Evolutionary conservation across 37 sponge, comb jelly and placozoan genomes (phyloP).

Genomic region (Lycopodina hypogea): DNA sequence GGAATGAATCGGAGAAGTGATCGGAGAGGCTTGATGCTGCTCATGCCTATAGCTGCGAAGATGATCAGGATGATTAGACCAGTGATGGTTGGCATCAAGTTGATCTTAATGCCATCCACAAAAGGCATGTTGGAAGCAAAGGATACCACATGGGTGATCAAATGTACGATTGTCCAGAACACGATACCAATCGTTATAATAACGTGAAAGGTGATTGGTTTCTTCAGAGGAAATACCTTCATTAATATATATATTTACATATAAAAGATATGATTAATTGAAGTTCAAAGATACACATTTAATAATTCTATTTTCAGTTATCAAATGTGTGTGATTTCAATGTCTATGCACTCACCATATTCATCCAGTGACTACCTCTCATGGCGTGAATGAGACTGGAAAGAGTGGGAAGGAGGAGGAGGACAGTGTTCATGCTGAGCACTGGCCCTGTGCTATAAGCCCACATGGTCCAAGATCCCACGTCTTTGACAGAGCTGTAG

Average conservation of each 20-base stretch:
- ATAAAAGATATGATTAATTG: too few relatives aligned
- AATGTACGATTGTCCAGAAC: constrained; percentile 39
- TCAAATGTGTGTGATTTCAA: too few relatives aligned
- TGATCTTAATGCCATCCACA: constrained; percentile 5
- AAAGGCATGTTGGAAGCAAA: not conserved
- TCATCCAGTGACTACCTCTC: constrained; percentile 31
- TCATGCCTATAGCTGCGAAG: constrained; percentile 21
- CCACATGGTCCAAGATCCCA: constrained; percentile 17
- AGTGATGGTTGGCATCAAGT: constrained; percentile 35
- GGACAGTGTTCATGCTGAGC: constrained; percentile 55
- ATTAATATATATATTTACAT: too few relatives aligned
- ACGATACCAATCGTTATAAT: constrained; percentile 11
- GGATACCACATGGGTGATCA: constrained; percentile 32
- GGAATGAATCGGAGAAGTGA: constrained; percentile 32
- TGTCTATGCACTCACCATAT: constrained; percentile 16
- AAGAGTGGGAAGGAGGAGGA: constrained; percentile 45
- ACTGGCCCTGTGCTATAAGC: constrained; percentile 52
- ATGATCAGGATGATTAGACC: constrained; percentile 23
- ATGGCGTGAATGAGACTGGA: constrained; percentile 29
- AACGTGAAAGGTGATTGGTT: constrained; percentile 25
- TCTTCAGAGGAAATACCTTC: constrained; percentile 51
- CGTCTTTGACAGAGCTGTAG: not conserved
- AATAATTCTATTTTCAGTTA: too few relatives aligned
- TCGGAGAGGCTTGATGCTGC: constrained; percentile 20
- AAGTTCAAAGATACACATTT: too few relatives aligned